These are phyloP conservation scores for Apocheima hispidaria DNA, from an alignment of 2,888 invertebrate genomes.

Conservation along the genomic window DNA sequence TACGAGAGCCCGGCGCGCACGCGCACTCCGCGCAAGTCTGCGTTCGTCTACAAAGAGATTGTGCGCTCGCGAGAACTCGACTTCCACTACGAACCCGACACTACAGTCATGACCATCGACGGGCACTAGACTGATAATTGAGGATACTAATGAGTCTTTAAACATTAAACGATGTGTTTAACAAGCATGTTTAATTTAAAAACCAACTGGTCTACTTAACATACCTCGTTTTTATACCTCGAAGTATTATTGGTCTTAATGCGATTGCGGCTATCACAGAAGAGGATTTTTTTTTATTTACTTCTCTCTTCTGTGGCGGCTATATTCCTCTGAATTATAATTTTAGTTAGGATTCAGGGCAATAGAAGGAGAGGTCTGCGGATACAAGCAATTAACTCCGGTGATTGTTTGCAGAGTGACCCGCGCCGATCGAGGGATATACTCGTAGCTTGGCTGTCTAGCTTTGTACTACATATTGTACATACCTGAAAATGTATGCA, in stretches of 20 bases:
- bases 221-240: too few relatives aligned
- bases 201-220: too few relatives aligned
- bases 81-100: slow-evolving; percentile 56
- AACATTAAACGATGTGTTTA: neutral
- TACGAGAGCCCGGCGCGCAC: slow-evolving; percentile 84
- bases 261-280: too few relatives aligned
- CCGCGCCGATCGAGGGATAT: slow-evolving; percentile 23
- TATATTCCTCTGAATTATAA: slow-evolving; percentile 19
- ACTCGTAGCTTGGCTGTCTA: slow-evolving; percentile 24
- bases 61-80: slow-evolving; percentile 66
- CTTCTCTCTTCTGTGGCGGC: too few relatives aligned
- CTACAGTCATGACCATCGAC: slow-evolving; percentile 49
- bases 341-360: slow-evolving; percentile 21
- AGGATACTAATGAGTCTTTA: neutral
- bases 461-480: slow-evolving; percentile 3
- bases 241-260: too few relatives aligned
- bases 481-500: slow-evolving; percentile 4
- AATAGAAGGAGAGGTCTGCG: slow-evolving; percentile 24
- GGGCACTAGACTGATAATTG: slow-evolving; percentile 38
- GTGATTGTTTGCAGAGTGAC: slow-evolving; percentile 25
- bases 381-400: slow-evolving; percentile 33
- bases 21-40: slow-evolving; percentile 88
- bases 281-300: too few relatives aligned
- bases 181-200: too few relatives aligned
- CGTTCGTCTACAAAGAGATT: slow-evolving; percentile 80